Conservation (phyloP, 2,888 invertebrate species). For the Masnerella sp. region DNA sequence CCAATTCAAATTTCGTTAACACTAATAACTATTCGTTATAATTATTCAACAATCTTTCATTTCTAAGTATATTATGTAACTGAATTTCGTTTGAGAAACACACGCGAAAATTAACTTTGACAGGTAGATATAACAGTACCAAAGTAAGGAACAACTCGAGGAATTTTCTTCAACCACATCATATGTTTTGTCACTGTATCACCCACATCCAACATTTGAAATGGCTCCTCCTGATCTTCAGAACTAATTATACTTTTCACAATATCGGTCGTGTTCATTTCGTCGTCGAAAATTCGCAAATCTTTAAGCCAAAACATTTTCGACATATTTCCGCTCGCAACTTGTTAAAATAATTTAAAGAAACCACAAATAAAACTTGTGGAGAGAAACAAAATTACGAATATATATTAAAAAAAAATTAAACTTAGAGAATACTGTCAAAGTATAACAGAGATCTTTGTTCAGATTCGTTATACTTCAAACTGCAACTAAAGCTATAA, state of each 20-base stretch:
- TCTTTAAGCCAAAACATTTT: constrained; percentile 59
- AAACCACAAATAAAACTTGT: not conserved
- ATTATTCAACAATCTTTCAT: no score
- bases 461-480: constrained; percentile 47
- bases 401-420: constrained; percentile 27
- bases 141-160: constrained; percentile 71
- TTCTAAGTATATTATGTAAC: no score
- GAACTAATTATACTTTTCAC: constrained; percentile 65
- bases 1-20: no score
- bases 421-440: no score
- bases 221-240: constrained; percentile 68
- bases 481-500: constrained; percentile 44
- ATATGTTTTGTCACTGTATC: constrained; percentile 69
- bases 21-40: no score
- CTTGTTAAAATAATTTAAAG: not conserved
- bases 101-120: constrained; percentile 67
- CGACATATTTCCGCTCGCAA: constrained; percentile 6
- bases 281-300: constrained; percentile 66
- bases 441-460: constrained; percentile 49
- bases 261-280: constrained; percentile 63
- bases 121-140: constrained; percentile 69
- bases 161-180: constrained; percentile 72
- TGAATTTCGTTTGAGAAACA: no score
- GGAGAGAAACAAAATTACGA: constrained; percentile 6
- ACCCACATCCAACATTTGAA: constrained; percentile 70